These are phyloP conservation scores for Oikopleura vanhoeffeni DNA, from an alignment of 23 tunicate genomes.

Conservation along the genomic window DNA sequence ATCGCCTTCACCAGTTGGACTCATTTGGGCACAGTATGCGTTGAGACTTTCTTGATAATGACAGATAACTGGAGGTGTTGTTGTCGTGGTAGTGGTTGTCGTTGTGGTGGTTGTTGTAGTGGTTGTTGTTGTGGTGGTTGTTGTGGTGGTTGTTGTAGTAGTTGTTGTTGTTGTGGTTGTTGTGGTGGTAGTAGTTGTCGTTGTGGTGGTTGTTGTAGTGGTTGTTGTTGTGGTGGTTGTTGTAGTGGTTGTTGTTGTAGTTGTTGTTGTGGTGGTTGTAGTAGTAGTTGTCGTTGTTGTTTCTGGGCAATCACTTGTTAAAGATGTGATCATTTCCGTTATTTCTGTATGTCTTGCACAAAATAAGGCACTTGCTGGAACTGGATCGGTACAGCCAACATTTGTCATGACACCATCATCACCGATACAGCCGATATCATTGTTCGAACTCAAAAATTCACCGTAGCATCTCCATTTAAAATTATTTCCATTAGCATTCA, in stretches of 20 bases:
- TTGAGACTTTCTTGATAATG: background rate
- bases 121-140: too few relatives aligned
- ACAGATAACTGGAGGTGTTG: background rate
- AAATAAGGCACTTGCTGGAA: background rate
- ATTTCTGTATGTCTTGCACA: background rate
- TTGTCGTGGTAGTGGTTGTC: background rate
- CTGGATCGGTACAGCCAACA: constrained; percentile 12
- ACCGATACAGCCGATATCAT: background rate
- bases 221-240: background rate
- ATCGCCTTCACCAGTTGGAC: background rate
- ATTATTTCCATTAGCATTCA: background rate
- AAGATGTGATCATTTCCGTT: background rate
- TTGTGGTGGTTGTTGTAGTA: too few relatives aligned
- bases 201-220: background rate
- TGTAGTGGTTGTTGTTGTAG: background rate
- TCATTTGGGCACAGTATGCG: background rate
- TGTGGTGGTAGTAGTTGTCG: too few relatives aligned
- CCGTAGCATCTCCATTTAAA: background rate
- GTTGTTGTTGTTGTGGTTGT: too few relatives aligned
- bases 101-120: too few relatives aligned
- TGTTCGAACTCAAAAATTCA: background rate
- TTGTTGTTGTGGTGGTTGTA: background rate
- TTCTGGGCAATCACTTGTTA: background rate
- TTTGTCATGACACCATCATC: background rate
- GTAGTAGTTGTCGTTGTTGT: background rate